These are phyloP conservation scores for Caloenas nicobarica DNA, from an alignment of 2,113 vertebrate species.

Conservation along the genomic window DNA sequence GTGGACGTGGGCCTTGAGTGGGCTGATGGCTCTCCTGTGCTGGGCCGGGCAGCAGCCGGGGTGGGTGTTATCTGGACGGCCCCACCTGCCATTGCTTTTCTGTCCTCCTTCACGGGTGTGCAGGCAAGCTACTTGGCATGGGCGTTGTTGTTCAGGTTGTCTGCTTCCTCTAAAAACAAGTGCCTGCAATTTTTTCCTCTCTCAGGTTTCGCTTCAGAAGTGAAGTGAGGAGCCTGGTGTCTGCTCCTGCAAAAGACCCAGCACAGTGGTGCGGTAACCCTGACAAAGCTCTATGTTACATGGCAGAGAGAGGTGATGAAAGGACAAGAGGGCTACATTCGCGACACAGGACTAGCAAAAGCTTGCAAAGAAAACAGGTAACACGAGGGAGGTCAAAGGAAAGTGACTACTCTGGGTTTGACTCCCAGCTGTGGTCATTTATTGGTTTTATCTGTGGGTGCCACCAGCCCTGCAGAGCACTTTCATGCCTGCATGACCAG, in stretches of 20 bases:
- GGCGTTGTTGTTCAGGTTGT: neutral
- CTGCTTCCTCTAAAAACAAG: neutral
- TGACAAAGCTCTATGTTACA: neutral
- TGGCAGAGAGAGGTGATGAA: neutral
- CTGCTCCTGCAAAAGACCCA: neutral
- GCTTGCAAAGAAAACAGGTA: neutral
- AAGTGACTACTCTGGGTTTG: neutral
- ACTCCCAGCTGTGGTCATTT: neutral
- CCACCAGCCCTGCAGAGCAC: neutral
- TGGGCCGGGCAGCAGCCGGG: neutral
- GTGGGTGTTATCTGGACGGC: neutral
- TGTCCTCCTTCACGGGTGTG: neutral
- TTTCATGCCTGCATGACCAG: neutral
- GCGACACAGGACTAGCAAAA: neutral
- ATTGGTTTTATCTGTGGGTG: neutral
- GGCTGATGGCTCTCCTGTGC: neutral
- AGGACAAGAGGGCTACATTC: neutral
- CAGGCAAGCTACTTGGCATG: neutral
- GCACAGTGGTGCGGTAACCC: neutral
- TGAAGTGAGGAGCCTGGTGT: fast-evolving
- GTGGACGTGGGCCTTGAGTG: neutral
- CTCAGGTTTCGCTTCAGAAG: fast-evolving
- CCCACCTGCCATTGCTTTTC: fast-evolving
- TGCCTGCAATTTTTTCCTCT: fast-evolving
- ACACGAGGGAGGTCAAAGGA: neutral